Evolutionary conservation across 2,888 invertebrate genomes (phyloP).

Genomic region (Rotaria socialis): DNA sequence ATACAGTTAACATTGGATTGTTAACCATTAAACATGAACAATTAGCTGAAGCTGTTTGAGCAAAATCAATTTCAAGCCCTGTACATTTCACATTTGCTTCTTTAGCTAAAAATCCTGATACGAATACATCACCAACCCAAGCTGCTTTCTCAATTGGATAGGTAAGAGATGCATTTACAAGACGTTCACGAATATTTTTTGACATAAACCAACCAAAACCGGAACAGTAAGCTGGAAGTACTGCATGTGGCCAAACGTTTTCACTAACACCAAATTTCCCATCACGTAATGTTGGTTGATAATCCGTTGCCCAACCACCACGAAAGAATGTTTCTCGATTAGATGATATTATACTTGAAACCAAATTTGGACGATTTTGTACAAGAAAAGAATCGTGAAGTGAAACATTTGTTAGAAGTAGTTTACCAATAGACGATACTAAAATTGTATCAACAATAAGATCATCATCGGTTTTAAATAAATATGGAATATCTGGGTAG

Average conservation of each 20-base stretch:
- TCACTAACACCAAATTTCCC: conserved; percentile 20
- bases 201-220: conserved; percentile 27
- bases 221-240: not conserved
- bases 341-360: not conserved
- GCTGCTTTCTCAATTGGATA: not conserved
- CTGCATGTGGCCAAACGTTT: not conserved
- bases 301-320: not conserved
- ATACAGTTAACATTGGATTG: conserved; percentile 3
- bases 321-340: conserved; percentile 7
- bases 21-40: conserved; percentile 1
- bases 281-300: not conserved
- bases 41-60: not conserved
- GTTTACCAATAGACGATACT: not conserved
- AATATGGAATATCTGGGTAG: conserved; percentile 15
- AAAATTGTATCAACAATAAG: not conserved
- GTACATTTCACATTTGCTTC: not conserved
- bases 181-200: not conserved
- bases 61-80: not conserved
- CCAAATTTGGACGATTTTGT: not conserved
- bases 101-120: conserved; percentile 9
- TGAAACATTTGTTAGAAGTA: not conserved
- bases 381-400: not conserved
- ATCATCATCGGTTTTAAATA: conserved; percentile 37
- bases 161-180: not conserved
- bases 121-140: conserved; percentile 33